A percentile compares a stretch with the other conserved stretches of the same genome.
These are phyloP conservation scores for Eclectus roratus DNA, from an alignment of 2,113 vertebrate genomes.

Conservation along the genomic window DNA sequence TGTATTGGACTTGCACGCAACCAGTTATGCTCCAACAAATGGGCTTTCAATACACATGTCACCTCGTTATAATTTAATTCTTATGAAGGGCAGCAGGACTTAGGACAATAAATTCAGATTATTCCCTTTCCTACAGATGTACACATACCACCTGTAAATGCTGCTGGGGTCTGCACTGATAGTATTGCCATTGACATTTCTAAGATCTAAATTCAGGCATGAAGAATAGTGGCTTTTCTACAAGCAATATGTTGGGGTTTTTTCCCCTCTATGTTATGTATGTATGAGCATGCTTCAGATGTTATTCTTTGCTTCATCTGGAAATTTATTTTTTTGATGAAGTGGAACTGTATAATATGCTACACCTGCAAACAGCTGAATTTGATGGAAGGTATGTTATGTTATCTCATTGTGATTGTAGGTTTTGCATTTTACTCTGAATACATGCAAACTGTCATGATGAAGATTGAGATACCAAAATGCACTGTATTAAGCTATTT, in stretches of 20 bases:
- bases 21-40: neutral
- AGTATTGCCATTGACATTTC: neutral
- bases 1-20: neutral
- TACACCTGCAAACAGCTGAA: neutral
- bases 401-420: neutral
- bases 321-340: neutral
- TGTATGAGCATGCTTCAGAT: neutral
- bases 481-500: neutral
- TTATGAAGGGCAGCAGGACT: neutral
- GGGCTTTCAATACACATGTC: neutral
- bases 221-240: neutral
- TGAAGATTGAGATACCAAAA: neutral
- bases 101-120: neutral
- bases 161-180: neutral
- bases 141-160: neutral
- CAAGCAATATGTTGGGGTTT: neutral
- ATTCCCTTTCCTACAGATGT: neutral
- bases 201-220: neutral
- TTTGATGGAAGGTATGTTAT: neutral
- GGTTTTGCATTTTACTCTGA: constrained; percentile 18
- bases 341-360: neutral
- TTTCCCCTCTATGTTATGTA: neutral
- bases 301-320: neutral
- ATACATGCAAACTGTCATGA: neutral
- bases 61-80: neutral